Evolutionary conservation across 2,113 vertebrate species (phyloP).

Genomic region (Sceloporus tristichus): DNA sequence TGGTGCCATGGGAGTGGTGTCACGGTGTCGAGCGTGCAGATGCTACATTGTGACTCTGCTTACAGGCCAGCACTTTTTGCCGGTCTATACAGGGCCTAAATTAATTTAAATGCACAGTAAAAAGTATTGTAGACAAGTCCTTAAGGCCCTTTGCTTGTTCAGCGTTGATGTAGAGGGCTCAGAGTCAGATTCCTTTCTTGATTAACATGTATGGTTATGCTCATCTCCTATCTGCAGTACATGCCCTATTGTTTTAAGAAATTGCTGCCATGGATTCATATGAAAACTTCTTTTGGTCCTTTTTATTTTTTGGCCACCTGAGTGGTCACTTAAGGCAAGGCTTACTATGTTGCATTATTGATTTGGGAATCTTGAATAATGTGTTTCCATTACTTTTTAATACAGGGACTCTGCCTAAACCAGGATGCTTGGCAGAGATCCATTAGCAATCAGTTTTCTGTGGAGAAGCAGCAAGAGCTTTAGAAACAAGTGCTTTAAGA

Average conservation of each 20-base stretch:
- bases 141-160: not conserved
- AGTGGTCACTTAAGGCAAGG: conserved; percentile 44
- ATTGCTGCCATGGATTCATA: not conserved
- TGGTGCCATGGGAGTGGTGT: too few relatives aligned
- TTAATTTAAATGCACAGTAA: not conserved
- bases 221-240: not conserved
- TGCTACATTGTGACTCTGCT: too few relatives aligned
- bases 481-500: conserved; percentile 63
- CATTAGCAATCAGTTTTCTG: conserved; percentile 34
- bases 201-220: not conserved
- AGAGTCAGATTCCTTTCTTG: not conserved
- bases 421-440: conserved; percentile 47
- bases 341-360: conserved; percentile 22
- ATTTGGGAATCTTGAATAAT: conserved; percentile 54
- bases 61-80: too few relatives aligned
- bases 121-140: not conserved
- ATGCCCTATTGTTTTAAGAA: conserved; percentile 4
- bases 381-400: conserved; percentile 58
- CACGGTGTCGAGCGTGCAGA: too few relatives aligned
- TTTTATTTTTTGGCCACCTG: conserved; percentile 33
- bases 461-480: conserved; percentile 57
- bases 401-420: conserved; percentile 61
- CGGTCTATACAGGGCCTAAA: not conserved
- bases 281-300: conserved; percentile 11
- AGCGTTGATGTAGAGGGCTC: not conserved